Base-by-base conservation (phyloP, 2,888 invertebrate genomes). In the Caenorhabditis japonica region DNA sequence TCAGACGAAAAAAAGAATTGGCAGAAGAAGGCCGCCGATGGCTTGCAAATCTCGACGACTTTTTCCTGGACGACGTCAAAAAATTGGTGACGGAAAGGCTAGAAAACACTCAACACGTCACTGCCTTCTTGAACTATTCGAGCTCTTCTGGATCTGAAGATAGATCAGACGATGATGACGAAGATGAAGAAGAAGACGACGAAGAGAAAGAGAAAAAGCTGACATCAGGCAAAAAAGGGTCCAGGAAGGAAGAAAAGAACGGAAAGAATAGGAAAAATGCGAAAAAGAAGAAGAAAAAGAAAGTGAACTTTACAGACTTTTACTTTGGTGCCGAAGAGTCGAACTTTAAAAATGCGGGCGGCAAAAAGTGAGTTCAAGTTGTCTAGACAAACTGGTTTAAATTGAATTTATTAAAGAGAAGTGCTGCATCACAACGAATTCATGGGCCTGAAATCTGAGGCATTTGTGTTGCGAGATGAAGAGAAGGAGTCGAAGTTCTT, bases 311-410 rank as follows among this genome's bases (percentile, higher is more conserved):
- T 27, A 41, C 41, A 44, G 59, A 55, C 19, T 76, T 74, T 27
- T 76, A 70, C 62, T 76, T 76, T 55, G 76, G 74, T 15, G 59
- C 59, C 4, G 74, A 51, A 19, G 73, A 76, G 25, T 52, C 52
- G 10, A 71, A 75, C 34, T 75, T 46, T 33, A 36, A 61, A 15
- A 34, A 53, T n/a, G n/a, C 10, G 4, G 27, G 19, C 7, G 46
- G 41, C 0, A 59, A 60, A 44, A 64, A 59, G 74, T 74, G 12
- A 39, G 64, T 15, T 3, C 15, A n/a, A n/a, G n/a, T n/a, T n/a
- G n/a, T n/a, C n/a, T n/a, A n/a, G n/a, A n/a, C n/a, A n/a, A n/a
- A n/a, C n/a, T n/a, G n/a, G 0, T 23, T 41, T 49, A 5, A 34
- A 25, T 19, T 43, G 7, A 39, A 19, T 30, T 0, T 15, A 15